phyloP scores from a whole-genome alignment of 2,797 vertebrate genomes.

The Scolopax bukidnonensis region DNA sequence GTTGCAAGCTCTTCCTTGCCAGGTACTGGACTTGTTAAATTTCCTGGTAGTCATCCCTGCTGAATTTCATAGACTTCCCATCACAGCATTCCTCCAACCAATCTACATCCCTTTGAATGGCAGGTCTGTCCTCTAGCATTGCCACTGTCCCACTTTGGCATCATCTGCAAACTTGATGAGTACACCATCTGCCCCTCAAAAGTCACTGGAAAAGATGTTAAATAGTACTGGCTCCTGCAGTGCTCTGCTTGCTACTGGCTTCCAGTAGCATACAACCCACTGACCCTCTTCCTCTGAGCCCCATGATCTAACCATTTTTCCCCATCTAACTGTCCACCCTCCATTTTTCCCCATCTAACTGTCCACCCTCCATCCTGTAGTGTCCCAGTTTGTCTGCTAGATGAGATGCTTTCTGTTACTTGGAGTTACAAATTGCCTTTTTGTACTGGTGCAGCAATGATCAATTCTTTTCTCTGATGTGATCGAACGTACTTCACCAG shows the following conservation, averaged over 20 bases:
- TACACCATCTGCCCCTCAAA: not conserved
- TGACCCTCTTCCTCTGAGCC: not conserved
- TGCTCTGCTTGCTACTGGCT: not conserved
- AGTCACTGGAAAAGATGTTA: not conserved
- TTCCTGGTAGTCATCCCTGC: not conserved
- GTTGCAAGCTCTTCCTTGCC: not conserved
- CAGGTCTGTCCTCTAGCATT: not conserved
- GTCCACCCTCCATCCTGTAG: fast-evolving
- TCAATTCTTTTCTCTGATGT: not conserved
- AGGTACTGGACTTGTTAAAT: not conserved
- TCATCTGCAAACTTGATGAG: not conserved
- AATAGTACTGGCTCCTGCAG: fast-evolving
- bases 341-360: not conserved
- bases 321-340: not conserved
- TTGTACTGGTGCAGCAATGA: not conserved
- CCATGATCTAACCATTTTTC: not conserved
- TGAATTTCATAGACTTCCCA: not conserved
- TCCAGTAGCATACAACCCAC: not conserved
- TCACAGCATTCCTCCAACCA: not conserved
- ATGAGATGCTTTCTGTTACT: fast-evolving
- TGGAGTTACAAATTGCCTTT: not conserved
- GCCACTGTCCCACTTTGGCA: not conserved
- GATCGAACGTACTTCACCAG: fast-evolving
- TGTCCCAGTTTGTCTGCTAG: not conserved
- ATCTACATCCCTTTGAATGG: not conserved